phyloP scores from a whole-genome alignment of 2,888 invertebrate genomes.

The Lycaena phlaeas region DNA sequence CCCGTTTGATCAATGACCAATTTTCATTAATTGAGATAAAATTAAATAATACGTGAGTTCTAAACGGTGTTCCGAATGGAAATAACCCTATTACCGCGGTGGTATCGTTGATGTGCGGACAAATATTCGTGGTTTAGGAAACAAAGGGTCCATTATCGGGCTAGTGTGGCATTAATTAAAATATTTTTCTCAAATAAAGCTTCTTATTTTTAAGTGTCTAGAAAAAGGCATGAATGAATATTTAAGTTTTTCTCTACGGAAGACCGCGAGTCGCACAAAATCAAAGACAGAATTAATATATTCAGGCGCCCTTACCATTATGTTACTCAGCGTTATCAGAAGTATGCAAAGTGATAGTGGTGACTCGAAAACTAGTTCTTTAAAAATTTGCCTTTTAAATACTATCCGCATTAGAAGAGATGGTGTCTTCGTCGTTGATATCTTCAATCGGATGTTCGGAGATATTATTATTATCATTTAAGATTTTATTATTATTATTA shows the following conservation, averaged over 20 bases:
- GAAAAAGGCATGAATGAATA: neutral
- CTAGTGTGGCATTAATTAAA: neutral
- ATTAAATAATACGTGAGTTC: constrained; percentile 9
- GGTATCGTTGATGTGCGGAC: neutral
- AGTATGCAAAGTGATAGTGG: too few species aligned
- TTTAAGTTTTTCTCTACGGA: neutral
- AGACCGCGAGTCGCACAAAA: neutral
- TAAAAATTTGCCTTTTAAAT: too few species aligned
- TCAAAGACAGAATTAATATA: neutral
- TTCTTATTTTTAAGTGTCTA: neutral
- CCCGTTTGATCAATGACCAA: constrained; percentile 21
- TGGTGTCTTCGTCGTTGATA: too few species aligned
- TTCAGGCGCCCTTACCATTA: neutral
- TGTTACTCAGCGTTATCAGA: neutral
- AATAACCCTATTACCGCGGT: neutral
- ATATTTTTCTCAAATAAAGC: neutral
- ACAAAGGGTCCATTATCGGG: neutral
- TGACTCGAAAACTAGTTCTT: too few species aligned
- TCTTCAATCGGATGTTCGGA: too few species aligned
- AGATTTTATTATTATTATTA: too few species aligned
- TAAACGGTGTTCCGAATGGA: neutral
- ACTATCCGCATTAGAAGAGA: too few species aligned
- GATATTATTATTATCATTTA: too few species aligned
- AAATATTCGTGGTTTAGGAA: neutral
- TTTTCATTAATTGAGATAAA: constrained; percentile 23